A percentile compares a stretch with the other conserved stretches of the same genome.
Evolutionary conservation across 2,113 vertebrate genomes (phyloP).

Genomic region (Prochilodus magdalenae): DNA sequence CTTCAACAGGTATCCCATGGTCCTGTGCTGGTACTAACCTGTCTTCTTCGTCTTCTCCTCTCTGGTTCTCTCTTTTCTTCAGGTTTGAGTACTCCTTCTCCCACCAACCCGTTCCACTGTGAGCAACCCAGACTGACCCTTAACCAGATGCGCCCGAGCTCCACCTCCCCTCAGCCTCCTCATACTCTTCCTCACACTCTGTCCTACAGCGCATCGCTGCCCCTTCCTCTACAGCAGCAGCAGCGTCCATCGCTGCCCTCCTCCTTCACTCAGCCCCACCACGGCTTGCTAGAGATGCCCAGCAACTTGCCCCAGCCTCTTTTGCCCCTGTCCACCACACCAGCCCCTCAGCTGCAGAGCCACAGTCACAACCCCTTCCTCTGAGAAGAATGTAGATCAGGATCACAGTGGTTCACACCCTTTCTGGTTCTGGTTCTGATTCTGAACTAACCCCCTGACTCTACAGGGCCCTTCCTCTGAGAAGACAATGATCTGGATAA

Average conservation of each 20-base stretch:
- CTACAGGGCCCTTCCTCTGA: background rate
- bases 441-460: background rate
- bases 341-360: constrained; percentile 66
- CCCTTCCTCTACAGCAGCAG: constrained; percentile 85
- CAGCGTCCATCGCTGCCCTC: constrained; percentile 79
- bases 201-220: constrained; percentile 89
- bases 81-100: constrained; percentile 88
- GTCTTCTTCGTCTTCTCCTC: background rate
- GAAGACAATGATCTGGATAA: background rate
- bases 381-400: constrained; percentile 56
- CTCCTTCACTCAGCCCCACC: constrained; percentile 82
- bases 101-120: constrained; percentile 90
- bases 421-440: background rate
- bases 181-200: constrained; percentile 74
- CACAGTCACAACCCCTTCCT: constrained; percentile 85
- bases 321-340: constrained; percentile 79
- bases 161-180: constrained; percentile 80
- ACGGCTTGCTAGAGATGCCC: constrained; percentile 76
- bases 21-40: background rate
- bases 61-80: background rate
- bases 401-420: background rate
- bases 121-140: constrained; percentile 89
- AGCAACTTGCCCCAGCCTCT: constrained; percentile 83
- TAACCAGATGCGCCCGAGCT: constrained; percentile 90
- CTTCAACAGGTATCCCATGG: background rate